A percentile compares a stretch with the other conserved stretches of the same genome.
These are phyloP conservation scores for Ectemnius continuus DNA, from an alignment of 2,888 invertebrate species.

Conservation along the genomic window DNA sequence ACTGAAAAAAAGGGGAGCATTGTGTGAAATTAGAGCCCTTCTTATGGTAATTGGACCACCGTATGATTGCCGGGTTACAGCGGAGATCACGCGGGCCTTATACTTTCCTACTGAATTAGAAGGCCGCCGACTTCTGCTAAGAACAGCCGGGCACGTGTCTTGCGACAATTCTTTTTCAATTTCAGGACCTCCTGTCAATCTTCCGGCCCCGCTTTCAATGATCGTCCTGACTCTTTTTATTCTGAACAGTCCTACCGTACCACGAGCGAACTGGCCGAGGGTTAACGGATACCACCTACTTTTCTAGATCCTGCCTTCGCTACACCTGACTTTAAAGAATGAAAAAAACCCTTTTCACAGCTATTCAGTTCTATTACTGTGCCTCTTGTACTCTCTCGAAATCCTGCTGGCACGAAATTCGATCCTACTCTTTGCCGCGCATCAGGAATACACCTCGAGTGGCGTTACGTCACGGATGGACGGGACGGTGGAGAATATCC, in stretches of 20 bases:
- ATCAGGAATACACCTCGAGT: neutral
- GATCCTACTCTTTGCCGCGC: neutral
- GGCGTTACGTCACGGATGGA: conserved; percentile 30
- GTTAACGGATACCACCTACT: too few relatives aligned
- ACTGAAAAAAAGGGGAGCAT: conserved; percentile 61
- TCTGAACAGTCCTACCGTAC: too few relatives aligned
- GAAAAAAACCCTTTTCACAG: too few relatives aligned
- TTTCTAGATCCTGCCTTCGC: too few relatives aligned
- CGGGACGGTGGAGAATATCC: neutral
- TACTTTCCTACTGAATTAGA: conserved; percentile 63
- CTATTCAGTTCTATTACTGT: too few relatives aligned
- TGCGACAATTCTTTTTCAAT: conserved; percentile 17
- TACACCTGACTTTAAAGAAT: too few relatives aligned
- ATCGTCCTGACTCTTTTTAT: neutral
- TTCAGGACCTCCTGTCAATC: neutral
- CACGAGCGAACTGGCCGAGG: too few relatives aligned
- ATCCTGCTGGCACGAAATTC: neutral
- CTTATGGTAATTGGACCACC: conserved; percentile 76
- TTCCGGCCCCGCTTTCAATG: neutral
- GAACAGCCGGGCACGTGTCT: conserved; percentile 53
- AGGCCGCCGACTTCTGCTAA: conserved; percentile 56
- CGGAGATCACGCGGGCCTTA: conserved; percentile 50
- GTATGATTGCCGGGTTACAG: conserved; percentile 72
- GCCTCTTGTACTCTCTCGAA: too few relatives aligned
- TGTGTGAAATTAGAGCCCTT: conserved; percentile 76